Conservation (phyloP, 2,797 vertebrate species). For the Sebastes paucispinis region DNA sequence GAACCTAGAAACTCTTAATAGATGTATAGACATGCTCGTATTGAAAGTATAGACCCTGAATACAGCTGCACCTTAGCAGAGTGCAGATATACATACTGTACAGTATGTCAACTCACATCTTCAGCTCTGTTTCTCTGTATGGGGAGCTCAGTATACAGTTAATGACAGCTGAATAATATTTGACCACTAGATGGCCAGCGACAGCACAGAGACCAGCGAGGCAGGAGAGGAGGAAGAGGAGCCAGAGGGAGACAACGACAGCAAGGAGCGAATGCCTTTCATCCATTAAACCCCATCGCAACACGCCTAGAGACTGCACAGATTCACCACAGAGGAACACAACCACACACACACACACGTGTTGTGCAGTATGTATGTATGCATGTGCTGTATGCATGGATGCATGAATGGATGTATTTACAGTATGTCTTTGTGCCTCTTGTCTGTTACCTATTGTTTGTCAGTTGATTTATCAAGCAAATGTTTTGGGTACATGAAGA, state of each 20-base stretch:
- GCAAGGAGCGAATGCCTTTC: constrained; percentile 98
- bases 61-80: constrained; percentile 2
- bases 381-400: constrained; percentile 55
- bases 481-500: constrained; percentile 57
- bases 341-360: constrained; percentile 75
- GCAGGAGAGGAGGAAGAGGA: constrained; percentile 98
- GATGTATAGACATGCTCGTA: background rate
- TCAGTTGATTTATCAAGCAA: constrained; percentile 85
- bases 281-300: constrained; percentile 87
- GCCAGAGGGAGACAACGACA: constrained; percentile 95
- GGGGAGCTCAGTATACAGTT: background rate
- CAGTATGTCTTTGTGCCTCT: constrained; percentile 74
- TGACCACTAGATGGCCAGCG: constrained; percentile 92
- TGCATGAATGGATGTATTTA: constrained; percentile 47
- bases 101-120: background rate
- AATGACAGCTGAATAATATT: constrained; percentile 6
- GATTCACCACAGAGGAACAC: constrained; percentile 66
- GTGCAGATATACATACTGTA: background rate
- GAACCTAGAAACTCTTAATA: background rate
- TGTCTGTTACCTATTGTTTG: constrained; percentile 76
- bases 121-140: background rate
- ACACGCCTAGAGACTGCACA: constrained; percentile 59
- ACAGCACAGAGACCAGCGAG: constrained; percentile 99
- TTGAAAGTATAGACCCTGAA: constrained; percentile 6
- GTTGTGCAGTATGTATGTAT: constrained; percentile 82